phyloP scores from a whole-genome alignment of 2,797 vertebrate species.

The Brotula barbata region DNA sequence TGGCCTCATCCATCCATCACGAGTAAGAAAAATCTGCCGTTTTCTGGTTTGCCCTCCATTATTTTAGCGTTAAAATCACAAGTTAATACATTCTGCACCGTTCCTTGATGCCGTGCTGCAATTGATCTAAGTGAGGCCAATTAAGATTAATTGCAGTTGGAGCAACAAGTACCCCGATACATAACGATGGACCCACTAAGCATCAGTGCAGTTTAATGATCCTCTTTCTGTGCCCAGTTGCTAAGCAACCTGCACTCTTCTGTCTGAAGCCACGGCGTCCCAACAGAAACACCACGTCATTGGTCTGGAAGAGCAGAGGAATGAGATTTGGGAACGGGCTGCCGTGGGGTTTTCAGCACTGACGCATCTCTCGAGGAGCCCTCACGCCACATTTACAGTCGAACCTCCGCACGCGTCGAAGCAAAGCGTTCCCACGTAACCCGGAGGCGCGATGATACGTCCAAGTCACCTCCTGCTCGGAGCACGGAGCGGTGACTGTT shows the following conservation, averaged over 20 bases:
- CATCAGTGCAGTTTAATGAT: conserved; percentile 76
- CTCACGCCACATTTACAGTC: conserved; percentile 1
- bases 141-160: conserved; percentile 12
- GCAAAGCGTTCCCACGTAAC: not conserved
- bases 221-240: conserved; percentile 77
- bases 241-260: conserved; percentile 76
- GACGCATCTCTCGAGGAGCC: not conserved
- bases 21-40: too few relatives aligned
- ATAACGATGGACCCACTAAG: conserved; percentile 60
- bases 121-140: conserved; percentile 3
- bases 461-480: conserved; percentile 1
- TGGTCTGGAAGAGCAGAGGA: conserved; percentile 54
- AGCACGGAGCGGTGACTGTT: conserved; percentile 22
- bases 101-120: not conserved
- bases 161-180: conserved; percentile 64
- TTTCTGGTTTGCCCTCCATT: too few relatives aligned
- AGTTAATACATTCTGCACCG: too few relatives aligned
- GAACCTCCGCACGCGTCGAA: not conserved
- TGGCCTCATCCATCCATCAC: too few relatives aligned
- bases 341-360: conserved; percentile 9
- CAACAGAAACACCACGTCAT: conserved; percentile 65
- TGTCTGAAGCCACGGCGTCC: conserved; percentile 68
- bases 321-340: conserved; percentile 37
- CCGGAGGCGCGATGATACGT: conserved; percentile 18
- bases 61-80: too few relatives aligned